Evolutionary conservation across 2,113 vertebrate genomes (phyloP).

Genomic region (Bambusicola thoracicus): DNA sequence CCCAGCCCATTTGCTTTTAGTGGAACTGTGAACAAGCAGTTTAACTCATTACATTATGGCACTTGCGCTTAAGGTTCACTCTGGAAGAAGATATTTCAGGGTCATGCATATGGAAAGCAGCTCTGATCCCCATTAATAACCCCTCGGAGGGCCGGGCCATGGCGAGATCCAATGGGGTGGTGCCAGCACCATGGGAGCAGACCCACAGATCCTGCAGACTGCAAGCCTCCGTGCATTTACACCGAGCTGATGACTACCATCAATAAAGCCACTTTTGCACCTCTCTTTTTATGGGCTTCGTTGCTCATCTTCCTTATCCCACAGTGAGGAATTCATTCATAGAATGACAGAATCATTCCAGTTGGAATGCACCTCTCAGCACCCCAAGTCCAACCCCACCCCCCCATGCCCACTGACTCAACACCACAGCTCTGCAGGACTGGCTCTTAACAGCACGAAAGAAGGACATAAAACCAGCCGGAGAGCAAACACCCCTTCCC

Average conservation of each 20-base stretch:
- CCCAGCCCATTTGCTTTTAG: conserved; percentile 71
- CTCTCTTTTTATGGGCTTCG: neutral
- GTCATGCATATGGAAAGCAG: conserved; percentile 38
- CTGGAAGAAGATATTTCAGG: neutral
- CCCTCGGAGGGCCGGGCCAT: neutral
- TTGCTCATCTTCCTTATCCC: neutral
- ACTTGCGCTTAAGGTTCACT: neutral
- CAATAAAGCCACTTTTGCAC: neutral
- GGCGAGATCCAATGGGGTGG: neutral
- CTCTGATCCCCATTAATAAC: neutral
- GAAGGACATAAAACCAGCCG: neutral
- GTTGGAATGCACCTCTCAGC: no score
- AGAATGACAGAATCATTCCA: no score
- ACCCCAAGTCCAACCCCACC: no score
- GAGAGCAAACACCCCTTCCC: conserved; percentile 24
- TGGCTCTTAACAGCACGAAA: neutral
- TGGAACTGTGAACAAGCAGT: conserved; percentile 40
- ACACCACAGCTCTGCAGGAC: neutral
- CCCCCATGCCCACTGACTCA: no score
- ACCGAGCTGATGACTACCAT: neutral
- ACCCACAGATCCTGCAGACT: neutral
- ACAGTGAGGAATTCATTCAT: conserved; percentile 38
- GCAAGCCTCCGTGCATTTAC: rapidly evolving
- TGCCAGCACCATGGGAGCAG: neutral
- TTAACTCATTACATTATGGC: conserved; percentile 30